phyloP scores from a whole-genome alignment of 2,113 vertebrate genomes.

The Neotragus pygmaeus region DNA sequence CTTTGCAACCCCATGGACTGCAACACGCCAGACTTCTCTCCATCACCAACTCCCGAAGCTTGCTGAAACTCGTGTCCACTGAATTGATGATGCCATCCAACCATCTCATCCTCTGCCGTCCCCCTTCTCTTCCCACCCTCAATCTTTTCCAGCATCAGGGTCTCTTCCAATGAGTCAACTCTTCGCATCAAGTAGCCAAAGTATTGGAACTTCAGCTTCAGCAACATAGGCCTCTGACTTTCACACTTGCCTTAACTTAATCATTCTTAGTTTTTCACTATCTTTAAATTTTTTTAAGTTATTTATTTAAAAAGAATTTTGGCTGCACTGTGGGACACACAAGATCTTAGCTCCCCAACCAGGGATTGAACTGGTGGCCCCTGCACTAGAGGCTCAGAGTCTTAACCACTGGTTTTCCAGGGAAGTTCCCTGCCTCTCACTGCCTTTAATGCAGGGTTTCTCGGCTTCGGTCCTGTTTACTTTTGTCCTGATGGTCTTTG shows the following conservation, averaged over 20 bases:
- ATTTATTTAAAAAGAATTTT: background rate
- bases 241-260: background rate
- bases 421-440: background rate
- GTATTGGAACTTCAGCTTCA: background rate
- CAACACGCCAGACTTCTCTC: background rate
- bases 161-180: background rate
- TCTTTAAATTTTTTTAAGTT: too few species aligned
- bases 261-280: background rate
- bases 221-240: background rate
- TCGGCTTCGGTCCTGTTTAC: fast-evolving
- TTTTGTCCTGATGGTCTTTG: background rate
- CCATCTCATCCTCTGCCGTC: background rate
- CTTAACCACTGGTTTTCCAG: background rate
- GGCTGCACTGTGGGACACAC: background rate
- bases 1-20: background rate
- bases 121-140: background rate
- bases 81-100: background rate
- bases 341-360: background rate
- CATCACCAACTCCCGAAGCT: background rate
- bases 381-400: background rate
- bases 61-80: background rate
- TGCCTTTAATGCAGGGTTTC: background rate
- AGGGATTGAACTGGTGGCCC: fast-evolving
- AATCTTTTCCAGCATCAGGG: background rate
- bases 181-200: background rate